Percentiles rank a stretch among this genome's conserved stretches.
phyloP scores from a whole-genome alignment of 2,113 vertebrate genomes.

The Sinocyclocheilus anophthalmus region DNA sequence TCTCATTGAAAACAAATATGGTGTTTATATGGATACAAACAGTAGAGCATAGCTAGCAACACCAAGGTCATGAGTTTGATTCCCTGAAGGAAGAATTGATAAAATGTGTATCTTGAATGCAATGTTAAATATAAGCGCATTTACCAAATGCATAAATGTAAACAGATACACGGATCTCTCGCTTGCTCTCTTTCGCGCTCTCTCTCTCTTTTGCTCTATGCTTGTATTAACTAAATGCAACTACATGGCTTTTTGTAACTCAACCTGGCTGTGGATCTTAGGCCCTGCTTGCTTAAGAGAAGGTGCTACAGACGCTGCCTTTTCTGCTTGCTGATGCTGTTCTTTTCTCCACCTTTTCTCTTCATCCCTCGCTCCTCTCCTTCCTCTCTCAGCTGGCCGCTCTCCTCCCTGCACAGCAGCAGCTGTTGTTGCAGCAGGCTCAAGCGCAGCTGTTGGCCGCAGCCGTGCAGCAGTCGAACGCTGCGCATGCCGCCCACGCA shows the following conservation, averaged over 20 bases:
- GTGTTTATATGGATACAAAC: background rate
- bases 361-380: conserved; percentile 68
- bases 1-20: background rate
- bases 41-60: too few relatives aligned
- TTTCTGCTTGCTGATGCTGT: background rate
- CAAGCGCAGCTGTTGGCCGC: conserved; percentile 89
- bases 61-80: too few relatives aligned
- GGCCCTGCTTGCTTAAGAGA: background rate
- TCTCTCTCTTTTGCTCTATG: background rate
- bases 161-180: too few relatives aligned
- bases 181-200: background rate
- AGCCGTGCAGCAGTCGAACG: conserved; percentile 85
- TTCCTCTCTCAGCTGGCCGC: conserved; percentile 80
- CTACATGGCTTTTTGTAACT: background rate
- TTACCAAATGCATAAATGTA: too few relatives aligned
- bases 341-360: conserved; percentile 11
- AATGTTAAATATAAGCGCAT: too few relatives aligned
- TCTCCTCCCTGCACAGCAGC: conserved; percentile 88
- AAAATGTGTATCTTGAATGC: too few relatives aligned
- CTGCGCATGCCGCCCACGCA: conserved; percentile 78
- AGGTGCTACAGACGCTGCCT: background rate
- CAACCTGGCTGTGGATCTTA: background rate
- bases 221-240: background rate
- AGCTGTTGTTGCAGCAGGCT: conserved; percentile 88
- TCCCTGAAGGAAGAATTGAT: background rate